These are phyloP conservation scores for Grammomys surdaster DNA, from an alignment of 2,113 vertebrate species.

Conservation along the genomic window DNA sequence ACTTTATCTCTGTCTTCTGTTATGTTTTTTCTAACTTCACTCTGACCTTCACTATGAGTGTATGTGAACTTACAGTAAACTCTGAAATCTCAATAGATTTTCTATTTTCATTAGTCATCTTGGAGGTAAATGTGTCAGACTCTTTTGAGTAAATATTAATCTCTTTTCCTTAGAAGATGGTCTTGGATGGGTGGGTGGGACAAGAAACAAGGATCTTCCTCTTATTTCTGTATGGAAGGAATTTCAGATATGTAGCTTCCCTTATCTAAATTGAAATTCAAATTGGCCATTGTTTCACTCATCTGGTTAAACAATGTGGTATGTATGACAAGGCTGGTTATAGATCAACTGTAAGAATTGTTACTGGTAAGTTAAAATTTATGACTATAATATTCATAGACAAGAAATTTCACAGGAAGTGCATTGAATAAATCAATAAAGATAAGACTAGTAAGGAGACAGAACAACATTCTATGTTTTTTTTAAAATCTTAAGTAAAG, in stretches of 20 bases:
- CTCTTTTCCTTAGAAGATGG: not conserved
- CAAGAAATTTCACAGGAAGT: not conserved
- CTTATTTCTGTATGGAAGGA: not conserved
- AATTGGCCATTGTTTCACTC: not conserved
- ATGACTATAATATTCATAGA: not conserved
- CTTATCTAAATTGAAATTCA: not conserved
- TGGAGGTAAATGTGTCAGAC: not conserved
- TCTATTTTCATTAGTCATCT: not conserved
- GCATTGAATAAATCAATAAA: not conserved
- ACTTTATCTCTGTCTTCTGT: not conserved
- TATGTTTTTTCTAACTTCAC: not conserved
- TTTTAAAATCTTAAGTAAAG: not conserved
- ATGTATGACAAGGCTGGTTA: not conserved
- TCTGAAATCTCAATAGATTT: not conserved
- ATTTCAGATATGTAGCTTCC: not conserved
- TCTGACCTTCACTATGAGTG: not conserved
- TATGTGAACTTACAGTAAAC: not conserved
- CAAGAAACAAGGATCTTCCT: not conserved
- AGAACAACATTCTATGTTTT: not conserved
- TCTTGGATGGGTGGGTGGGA: too few relatives aligned
- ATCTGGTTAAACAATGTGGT: not conserved
- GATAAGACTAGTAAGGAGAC: not conserved
- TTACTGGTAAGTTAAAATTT: conserved; percentile 18
- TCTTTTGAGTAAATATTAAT: not conserved
- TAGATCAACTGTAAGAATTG: conserved; percentile 3